phyloP scores from a whole-genome alignment of 2,888 invertebrate genomes.

The Dermolepida albohirtum region DNA sequence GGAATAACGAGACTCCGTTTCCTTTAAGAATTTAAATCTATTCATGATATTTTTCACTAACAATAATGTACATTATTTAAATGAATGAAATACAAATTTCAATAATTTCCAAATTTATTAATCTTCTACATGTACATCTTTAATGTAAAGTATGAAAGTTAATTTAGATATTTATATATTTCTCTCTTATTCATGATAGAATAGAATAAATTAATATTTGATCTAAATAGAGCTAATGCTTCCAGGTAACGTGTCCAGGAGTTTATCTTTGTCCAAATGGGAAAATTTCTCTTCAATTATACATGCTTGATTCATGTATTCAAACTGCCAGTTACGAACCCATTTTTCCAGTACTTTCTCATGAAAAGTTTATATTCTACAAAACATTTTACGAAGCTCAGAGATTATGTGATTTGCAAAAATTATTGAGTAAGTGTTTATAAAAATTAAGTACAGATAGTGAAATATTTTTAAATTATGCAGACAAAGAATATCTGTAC shows the following conservation, averaged over 20 bases:
- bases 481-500: slow-evolving; percentile 72
- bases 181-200: no score
- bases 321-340: slow-evolving; percentile 76
- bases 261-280: slow-evolving; percentile 87
- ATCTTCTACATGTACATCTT: no score
- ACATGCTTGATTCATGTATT: slow-evolving; percentile 75
- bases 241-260: slow-evolving; percentile 84
- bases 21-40: no score
- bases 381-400: slow-evolving; percentile 68
- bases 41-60: no score
- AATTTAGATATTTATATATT: no score
- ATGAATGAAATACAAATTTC: no score
- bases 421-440: slow-evolving; percentile 62
- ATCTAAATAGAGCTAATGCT: slow-evolving; percentile 22
- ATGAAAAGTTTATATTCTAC: slow-evolving; percentile 79
- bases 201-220: no score
- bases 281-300: slow-evolving; percentile 77
- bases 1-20: no score
- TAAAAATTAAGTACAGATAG: not conserved
- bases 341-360: slow-evolving; percentile 77
- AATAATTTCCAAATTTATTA: no score
- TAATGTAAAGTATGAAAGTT: no score
- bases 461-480: slow-evolving; percentile 25
- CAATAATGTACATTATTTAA: no score
- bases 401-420: slow-evolving; percentile 65